Conservation (phyloP, 2,888 invertebrate species). For the Lasioglossum zephyrum region DNA sequence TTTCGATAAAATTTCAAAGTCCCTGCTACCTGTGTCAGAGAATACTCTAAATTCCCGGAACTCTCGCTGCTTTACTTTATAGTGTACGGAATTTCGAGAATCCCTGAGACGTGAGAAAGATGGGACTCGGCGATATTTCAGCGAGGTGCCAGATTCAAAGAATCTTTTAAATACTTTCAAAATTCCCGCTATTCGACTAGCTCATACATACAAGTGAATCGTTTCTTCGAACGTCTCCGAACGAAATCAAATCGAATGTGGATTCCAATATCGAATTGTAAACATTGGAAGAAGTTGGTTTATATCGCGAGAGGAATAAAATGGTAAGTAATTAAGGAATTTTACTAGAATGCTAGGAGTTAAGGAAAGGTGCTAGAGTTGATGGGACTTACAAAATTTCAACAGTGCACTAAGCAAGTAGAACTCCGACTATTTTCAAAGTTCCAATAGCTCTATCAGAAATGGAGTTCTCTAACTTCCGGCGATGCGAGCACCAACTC, state of each 20-base stretch:
- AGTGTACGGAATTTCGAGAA: conserved; percentile 17
- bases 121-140: not conserved
- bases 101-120: conserved; percentile 6
- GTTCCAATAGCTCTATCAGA: not conserved
- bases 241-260: not conserved
- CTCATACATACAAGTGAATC: not conserved
- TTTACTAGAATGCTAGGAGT: not conserved
- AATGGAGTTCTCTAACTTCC: not conserved
- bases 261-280: not conserved
- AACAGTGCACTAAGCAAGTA: not conserved
- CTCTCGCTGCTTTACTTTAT: conserved; percentile 14
- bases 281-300: not conserved
- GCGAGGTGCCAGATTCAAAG: not conserved
- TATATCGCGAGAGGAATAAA: not conserved
- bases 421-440: conserved; percentile 10
- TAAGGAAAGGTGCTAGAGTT: not conserved
- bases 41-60: conserved; percentile 9
- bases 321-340: too few relatives aligned
- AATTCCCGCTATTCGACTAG: not conserved
- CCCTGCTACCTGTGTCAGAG: not conserved
- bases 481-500: too few relatives aligned
- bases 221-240: not conserved
- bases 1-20: conserved; percentile 15
- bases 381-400: conserved; percentile 12
- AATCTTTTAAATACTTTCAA: not conserved